Base-by-base conservation (phyloP, 2,888 invertebrate genomes). In the Scrobipalpa atriplicella region DNA sequence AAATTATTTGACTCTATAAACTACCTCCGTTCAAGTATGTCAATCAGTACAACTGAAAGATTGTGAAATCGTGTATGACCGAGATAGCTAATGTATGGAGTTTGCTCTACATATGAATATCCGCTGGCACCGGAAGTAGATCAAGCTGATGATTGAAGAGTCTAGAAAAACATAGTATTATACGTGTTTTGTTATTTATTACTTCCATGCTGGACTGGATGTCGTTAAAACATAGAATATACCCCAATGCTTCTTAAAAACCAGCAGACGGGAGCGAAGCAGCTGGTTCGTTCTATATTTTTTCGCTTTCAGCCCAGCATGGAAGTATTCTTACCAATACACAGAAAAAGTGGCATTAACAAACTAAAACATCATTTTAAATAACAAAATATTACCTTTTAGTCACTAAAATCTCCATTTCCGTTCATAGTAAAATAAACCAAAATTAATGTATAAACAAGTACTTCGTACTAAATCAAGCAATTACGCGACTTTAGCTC, bases 61-160 rank as follows among this genome's bases (percentile, higher is more conserved):
- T 9, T 11, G 41, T 13, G 41, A 41, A 47, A 47, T n/a, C 47
- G 47, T 13, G 47, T 13, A 47, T n/a, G 41, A 41, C 41, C 11
- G 13, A 41, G 41, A 41, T 41, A 11, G 1, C 41, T 41, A 13
- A 47, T n/a, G n/a, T 47, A n/a, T 47, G n/a, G 9, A 47, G 7
- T 11, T 5, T 47, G 47, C n/a, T 47, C 47, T n/a, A 47, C 47
- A n/a, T 47, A 47, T n/a, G 47, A 47, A 47, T 47, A 47, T 47
- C 47, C 47, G 47, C n/a, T 47, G 6, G 11, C 13, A n/a, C 41
- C 41, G 41, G 41, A 41, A 41, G 41, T 11, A 13, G 41, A 13
- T 13, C 47, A 47, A n/a, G n/a, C 47, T 47, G 47, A 47, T 47
- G 47, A 47, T 11, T 47, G 47, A 47, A 47, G n/a, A n/a, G n/a